Base-by-base conservation (phyloP, 2,888 invertebrate species). In the Leptinotarsa peninsularis region DNA sequence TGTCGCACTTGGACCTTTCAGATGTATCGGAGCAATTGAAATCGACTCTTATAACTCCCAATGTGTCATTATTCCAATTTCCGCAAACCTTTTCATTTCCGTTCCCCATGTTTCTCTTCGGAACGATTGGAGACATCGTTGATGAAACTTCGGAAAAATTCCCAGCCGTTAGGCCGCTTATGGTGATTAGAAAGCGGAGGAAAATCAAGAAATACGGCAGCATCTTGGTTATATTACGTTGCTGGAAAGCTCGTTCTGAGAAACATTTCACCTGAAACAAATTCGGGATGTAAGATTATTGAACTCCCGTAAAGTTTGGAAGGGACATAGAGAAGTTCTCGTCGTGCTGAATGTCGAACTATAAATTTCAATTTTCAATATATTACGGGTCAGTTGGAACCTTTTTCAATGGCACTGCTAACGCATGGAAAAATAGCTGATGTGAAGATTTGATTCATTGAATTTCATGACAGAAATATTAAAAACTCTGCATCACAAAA, bases 231-330 rank as follows among this genome's bases (percentile, higher is more conserved):
- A 15, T 21, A 14, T 15, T 23, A 23, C 23, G 58, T 21, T 23
- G 58, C 4, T 10, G 14, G n/a, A 18, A 18, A 10, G 18, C n/a
- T 13, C n/a, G 54, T 54, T 7, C 21, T 15, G 13, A 10, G 4
- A 14, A 58, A 23, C 58, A 23, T 58, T 58, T 58, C 23, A 58
- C 58, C 58, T 58, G 58, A 23, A 58, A 58, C 15, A 58, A 58
- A 58, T 14, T 21, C 58, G 4, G 13, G 23, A 23, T 23, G 5
- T 58, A 14, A 58, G 58, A 43, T 43, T 43, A 43, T 43, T 13
- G 43, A 43, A 33, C 33, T 33, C 7, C 33, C 33, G 33, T 7
- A 33, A 33, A 33, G 7, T 33, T 33, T 33, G 33, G 33, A 33
- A 7, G 33, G 33, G 33, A 33, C 1, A 33, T 33, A 33, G 33